Evolutionary conservation across 2,113 vertebrate genomes (phyloP).

Genomic region (Tetraodon nigroviridis): DNA sequence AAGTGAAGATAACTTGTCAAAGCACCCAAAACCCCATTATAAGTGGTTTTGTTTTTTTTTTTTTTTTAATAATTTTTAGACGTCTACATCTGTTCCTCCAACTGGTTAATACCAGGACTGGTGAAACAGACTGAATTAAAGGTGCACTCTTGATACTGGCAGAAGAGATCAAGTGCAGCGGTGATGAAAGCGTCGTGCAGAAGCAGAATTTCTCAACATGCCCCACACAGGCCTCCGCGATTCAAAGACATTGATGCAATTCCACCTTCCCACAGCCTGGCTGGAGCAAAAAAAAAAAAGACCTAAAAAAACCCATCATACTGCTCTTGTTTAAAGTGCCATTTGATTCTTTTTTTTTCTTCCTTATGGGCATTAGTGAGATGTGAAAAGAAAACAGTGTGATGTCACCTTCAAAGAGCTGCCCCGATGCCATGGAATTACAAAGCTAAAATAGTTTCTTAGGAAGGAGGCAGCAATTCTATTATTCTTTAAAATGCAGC

Average conservation of each 20-base stretch:
- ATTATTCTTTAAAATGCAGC: conserved; percentile 80
- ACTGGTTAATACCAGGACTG: neutral
- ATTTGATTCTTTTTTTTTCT: conserved; percentile 53
- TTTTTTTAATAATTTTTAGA: neutral
- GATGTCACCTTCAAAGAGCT: conserved; percentile 79
- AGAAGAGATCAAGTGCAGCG: conserved; percentile 36
- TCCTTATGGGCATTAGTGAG: conserved; percentile 54
- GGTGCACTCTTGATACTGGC: conserved; percentile 7
- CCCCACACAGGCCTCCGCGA: conserved; percentile 20
- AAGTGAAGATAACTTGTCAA: neutral
- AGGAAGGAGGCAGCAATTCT: conserved; percentile 69
- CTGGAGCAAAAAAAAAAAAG: conserved; percentile 23
- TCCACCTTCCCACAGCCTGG: conserved; percentile 30
- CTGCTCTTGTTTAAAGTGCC: conserved; percentile 53
- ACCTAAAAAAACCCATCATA: conserved; percentile 31
- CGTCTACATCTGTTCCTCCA: neutral
- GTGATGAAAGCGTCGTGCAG: conserved; percentile 25
- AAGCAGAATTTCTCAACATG: conserved; percentile 17
- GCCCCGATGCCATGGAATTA: conserved; percentile 70
- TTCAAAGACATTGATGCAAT: conserved; percentile 32
- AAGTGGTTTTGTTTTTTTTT: neutral
- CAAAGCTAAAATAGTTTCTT: conserved; percentile 75
- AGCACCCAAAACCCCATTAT: neutral
- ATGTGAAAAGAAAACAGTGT: conserved; percentile 62
- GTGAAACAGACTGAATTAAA: conserved; percentile 20